Conservation (phyloP, 92 coral and sea anemone genomes). For the Desmophyllum pertusum region DNA sequence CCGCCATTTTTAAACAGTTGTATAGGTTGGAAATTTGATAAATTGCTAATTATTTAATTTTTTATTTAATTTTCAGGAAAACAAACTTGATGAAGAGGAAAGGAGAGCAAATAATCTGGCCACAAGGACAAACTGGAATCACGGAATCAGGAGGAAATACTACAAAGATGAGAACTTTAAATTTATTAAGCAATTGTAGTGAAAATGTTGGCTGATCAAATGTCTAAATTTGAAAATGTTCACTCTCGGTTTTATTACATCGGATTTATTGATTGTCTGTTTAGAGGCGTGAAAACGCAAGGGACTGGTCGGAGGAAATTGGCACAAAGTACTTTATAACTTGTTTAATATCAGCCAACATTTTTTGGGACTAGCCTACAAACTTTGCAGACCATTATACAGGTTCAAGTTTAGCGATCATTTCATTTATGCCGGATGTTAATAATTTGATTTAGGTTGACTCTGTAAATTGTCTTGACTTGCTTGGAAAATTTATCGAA, state of each 20-base stretch:
- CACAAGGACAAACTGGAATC: background rate
- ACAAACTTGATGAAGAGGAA: background rate
- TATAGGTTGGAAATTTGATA: too few species aligned
- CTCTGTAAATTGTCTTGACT: too few species aligned
- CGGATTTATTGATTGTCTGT: background rate
- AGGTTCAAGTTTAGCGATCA: too few species aligned
- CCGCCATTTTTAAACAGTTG: background rate
- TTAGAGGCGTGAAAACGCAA: background rate
- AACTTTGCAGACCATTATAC: too few species aligned
- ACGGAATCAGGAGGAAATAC: background rate
- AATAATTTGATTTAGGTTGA: too few species aligned
- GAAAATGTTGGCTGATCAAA: slow-evolving; percentile 1
- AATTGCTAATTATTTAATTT: background rate
- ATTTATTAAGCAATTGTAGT: background rate
- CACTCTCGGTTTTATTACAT: background rate
- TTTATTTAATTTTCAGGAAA: background rate
- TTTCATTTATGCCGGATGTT: too few species aligned
- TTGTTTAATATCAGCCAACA: too few species aligned
- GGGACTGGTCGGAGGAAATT: too few species aligned
- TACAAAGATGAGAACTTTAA: background rate
- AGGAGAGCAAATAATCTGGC: background rate
- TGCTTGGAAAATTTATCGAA: too few species aligned
- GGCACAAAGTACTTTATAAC: too few species aligned
- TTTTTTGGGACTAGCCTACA: too few species aligned
- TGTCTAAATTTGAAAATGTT: background rate